These are phyloP conservation scores for Epinephelus awoara DNA, from an alignment of 2,797 vertebrate species.

Conservation along the genomic window DNA sequence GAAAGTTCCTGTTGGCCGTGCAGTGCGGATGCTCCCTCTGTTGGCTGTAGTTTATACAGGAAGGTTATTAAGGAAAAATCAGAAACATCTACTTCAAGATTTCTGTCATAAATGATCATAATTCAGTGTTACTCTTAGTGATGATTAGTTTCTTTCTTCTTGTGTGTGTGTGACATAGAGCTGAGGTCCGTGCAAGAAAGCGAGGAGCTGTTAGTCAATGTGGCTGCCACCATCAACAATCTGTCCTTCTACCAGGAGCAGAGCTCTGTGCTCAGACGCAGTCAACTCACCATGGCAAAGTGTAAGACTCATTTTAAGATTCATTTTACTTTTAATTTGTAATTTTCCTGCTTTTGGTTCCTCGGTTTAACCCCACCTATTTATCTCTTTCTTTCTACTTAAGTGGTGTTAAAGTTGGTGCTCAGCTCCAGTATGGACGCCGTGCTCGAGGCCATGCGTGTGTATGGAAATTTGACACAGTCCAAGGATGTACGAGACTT, in stretches of 20 bases:
- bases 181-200: slow-evolving; percentile 88
- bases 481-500: slow-evolving; percentile 90
- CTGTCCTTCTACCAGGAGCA: slow-evolving; percentile 92
- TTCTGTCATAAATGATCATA: background rate
- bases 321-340: background rate
- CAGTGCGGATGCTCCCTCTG: slow-evolving; percentile 32
- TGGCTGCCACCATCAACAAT: slow-evolving; percentile 92
- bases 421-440: slow-evolving; percentile 90
- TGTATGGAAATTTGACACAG: slow-evolving; percentile 94
- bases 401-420: slow-evolving; percentile 92
- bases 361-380: background rate
- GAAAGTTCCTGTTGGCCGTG: background rate
- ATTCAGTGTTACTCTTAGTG: background rate
- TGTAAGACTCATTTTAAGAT: slow-evolving; percentile 74
- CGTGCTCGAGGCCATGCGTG: slow-evolving; percentile 92
- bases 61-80: background rate
- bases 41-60: slow-evolving; percentile 18
- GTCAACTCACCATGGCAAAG: slow-evolving; percentile 87
- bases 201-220: slow-evolving; percentile 92
- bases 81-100: background rate
- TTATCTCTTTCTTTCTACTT: background rate
- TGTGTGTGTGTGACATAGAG: slow-evolving; percentile 82
- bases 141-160: background rate
- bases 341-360: background rate
- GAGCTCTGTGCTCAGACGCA: slow-evolving; percentile 83